phyloP scores from a whole-genome alignment of 2,113 vertebrate genomes.

The Anthoscopus minutus region DNA sequence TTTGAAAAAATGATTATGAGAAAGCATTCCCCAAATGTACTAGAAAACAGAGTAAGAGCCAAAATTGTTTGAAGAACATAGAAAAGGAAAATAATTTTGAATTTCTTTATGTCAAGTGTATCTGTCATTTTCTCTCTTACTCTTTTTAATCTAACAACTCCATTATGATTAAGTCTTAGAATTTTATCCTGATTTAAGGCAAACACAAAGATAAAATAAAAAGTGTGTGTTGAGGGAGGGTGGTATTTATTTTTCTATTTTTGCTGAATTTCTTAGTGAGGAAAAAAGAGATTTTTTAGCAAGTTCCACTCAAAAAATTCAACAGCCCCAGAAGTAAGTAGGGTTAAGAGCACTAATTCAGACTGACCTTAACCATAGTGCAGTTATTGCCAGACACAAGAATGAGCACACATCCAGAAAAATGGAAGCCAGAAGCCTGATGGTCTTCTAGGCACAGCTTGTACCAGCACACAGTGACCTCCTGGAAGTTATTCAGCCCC shows the following conservation, averaged over 20 bases:
- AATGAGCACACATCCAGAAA: not conserved
- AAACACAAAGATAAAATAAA: not conserved
- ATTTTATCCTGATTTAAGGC: not conserved
- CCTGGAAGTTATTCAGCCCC: not conserved
- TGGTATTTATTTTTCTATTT: not conserved
- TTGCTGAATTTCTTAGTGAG: not conserved
- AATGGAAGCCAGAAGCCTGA: not conserved
- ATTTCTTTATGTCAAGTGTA: not conserved
- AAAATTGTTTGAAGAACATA: not conserved
- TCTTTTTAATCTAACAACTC: not conserved
- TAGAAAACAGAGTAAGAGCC: not conserved
- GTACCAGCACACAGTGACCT: not conserved
- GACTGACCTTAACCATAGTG: not conserved
- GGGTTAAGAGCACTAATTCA: not conserved
- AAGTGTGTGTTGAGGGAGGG: no score
- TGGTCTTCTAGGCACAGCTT: not conserved
- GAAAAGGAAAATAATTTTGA: not conserved
- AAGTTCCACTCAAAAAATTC: not conserved
- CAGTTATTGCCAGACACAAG: not conserved
- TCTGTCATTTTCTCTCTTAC: not conserved
- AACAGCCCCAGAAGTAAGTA: not conserved
- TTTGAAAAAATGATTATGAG: not conserved
- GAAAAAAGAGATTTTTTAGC: not conserved
- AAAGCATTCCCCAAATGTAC: not conserved
- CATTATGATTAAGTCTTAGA: not conserved